phyloP scores from a whole-genome alignment of 2,888 invertebrate genomes.

The Theretra japonica region DNA sequence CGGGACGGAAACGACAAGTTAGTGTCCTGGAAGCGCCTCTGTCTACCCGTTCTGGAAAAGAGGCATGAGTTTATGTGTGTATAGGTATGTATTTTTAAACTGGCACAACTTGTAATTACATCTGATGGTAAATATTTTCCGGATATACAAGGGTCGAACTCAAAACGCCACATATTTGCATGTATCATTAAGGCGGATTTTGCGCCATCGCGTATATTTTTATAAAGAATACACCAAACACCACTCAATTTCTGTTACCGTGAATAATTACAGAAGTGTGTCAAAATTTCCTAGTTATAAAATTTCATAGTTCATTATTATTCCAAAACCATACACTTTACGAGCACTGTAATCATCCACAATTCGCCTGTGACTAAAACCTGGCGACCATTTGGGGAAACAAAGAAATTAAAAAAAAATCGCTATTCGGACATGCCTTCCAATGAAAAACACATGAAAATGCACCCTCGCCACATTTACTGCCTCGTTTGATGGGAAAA shows the following conservation, averaged over 20 bases:
- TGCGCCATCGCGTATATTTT: too few relatives aligned
- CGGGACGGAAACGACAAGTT: too few relatives aligned
- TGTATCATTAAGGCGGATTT: too few relatives aligned
- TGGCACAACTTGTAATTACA: too few relatives aligned
- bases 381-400: conserved; percentile 11
- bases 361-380: conserved; percentile 11
- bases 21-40: too few relatives aligned
- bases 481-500: not conserved
- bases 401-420: conserved; percentile 39
- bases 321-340: not conserved
- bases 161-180: too few relatives aligned
- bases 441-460: conserved; percentile 67
- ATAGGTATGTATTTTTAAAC: too few relatives aligned
- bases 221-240: too few relatives aligned
- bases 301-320: not conserved
- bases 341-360: conserved; percentile 12
- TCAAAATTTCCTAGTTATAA: not conserved
- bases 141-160: too few relatives aligned
- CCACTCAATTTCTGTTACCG: not conserved
- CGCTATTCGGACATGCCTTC: conserved; percentile 60
- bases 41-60: too few relatives aligned
- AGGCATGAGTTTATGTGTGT: too few relatives aligned
- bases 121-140: too few relatives aligned
- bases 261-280: not conserved
- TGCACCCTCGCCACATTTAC: conserved; percentile 48